Evolutionary conservation across 2,888 invertebrate species (phyloP).

Genomic region (Epinotia ramella): DNA sequence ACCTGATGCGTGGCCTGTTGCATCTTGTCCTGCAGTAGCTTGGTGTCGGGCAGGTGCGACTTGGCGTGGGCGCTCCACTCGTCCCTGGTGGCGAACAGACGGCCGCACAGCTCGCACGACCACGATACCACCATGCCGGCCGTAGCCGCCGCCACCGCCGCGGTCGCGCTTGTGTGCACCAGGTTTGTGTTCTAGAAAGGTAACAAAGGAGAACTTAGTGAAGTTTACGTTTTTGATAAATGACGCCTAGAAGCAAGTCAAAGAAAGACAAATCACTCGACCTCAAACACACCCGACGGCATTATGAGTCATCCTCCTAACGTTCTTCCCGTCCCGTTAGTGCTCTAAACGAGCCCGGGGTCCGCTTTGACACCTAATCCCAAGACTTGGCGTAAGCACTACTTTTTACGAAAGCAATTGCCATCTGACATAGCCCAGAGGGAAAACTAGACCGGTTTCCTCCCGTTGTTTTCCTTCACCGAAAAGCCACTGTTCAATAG

Average conservation of each 20-base stretch:
- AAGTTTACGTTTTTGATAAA: not conserved
- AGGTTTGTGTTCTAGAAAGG: constrained; percentile 74
- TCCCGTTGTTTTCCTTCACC: too few species aligned
- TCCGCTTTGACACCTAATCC: too few species aligned
- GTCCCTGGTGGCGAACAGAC: constrained; percentile 89
- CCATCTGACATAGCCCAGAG: too few species aligned
- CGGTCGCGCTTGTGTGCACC: constrained; percentile 79
- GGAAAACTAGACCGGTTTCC: too few species aligned
- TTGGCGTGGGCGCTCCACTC: constrained; percentile 92
- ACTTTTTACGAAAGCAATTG: too few species aligned
- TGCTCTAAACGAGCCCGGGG: too few species aligned
- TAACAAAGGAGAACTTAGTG: not conserved
- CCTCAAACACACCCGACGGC: not conserved
- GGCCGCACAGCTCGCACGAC: constrained; percentile 91
- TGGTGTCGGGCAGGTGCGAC: constrained; percentile 87
- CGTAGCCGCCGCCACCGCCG: constrained; percentile 78
- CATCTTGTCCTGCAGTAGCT: constrained; percentile 79
- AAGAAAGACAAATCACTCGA: too few species aligned
- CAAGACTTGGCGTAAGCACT: too few species aligned
- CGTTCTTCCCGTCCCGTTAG: too few species aligned
- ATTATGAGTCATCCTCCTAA: too few species aligned
- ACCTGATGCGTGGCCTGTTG: constrained; percentile 62
- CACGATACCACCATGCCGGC: constrained; percentile 87
- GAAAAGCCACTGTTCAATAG: too few species aligned
- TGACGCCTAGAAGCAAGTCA: too few species aligned